Conservation (phyloP, 2,888 invertebrate genomes). For the Cryptocephalus moraei region DNA sequence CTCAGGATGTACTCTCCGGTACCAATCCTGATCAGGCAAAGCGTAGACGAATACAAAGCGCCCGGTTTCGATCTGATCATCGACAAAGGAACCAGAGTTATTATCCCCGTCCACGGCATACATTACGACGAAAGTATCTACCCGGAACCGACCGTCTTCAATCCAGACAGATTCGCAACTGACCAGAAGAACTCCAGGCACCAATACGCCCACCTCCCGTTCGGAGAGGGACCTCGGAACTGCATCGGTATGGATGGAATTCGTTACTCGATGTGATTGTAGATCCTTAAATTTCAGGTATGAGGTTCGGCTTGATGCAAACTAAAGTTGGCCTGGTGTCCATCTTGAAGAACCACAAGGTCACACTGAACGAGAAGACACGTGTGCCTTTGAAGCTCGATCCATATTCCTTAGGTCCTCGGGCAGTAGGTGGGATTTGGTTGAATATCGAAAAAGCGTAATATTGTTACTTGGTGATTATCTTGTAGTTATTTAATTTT, state of each 20-base stretch:
- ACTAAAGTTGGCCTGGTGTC: constrained; percentile 25
- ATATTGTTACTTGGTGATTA: background rate
- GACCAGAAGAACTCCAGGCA: constrained; percentile 11
- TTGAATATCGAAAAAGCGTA: constrained; percentile 14
- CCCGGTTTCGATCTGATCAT: constrained; percentile 12
- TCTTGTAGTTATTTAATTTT: background rate
- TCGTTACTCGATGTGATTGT: too few relatives aligned
- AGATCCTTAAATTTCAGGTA: constrained; percentile 15
- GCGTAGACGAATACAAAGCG: constrained; percentile 13
- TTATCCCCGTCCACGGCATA: constrained; percentile 11
- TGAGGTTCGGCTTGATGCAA: constrained; percentile 28
- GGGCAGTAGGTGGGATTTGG: constrained; percentile 19
- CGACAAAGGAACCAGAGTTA: constrained; percentile 10
- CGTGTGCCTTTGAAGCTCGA: constrained; percentile 17
- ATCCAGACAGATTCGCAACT: constrained; percentile 16
- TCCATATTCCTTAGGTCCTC: constrained; percentile 10
- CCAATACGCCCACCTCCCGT: constrained; percentile 13
- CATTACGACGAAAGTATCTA: constrained; percentile 15
- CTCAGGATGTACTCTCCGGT: constrained; percentile 14
- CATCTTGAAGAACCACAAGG: constrained; percentile 20
- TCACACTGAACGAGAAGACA: constrained; percentile 20
- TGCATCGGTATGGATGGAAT: constrained; percentile 11
- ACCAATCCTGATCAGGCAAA: constrained; percentile 10
- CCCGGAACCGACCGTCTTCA: constrained; percentile 12
- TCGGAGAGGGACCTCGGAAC: constrained; percentile 16